Evolutionary conservation across 1,140 invertebrate genomes (phyloP), one percentile per base, ranked within the genome.

Genomic region (Ridgeia piscesae): DNA sequence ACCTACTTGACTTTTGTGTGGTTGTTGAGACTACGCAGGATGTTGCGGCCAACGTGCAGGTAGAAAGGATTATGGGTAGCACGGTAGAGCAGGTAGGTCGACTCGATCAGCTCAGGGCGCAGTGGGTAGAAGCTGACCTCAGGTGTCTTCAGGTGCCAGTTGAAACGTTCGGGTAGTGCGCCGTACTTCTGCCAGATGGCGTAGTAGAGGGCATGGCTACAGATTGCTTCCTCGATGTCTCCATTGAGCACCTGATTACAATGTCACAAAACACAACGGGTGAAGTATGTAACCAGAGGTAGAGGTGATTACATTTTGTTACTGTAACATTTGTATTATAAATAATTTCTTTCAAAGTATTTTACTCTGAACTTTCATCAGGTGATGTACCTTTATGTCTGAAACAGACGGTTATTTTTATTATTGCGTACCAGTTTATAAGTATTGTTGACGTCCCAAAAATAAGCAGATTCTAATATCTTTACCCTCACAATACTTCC

Each of bases 11-110:
- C 96, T 95, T 96, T 97, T 6, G 97, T 96, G 94, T 97, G 94
- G 58, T 96, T 95, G 93, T 97, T 97, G n/a, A 97, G 94, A 94
- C 96, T 97, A 88, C 97, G 95, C 48, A 97, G 94, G 88, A 97
- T 97, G 93, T 97, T 97, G 89, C 96, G 94, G 2, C 97, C 97
- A 92, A 97, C 97, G 94, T 97, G 97, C 90, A 97, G 96, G 95
- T 97, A 97, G 94, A 97, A 97, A 77, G 97, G 97, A 95, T 97
- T 97, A 94, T 97, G 97, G 0, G 97, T 97, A 6, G 97, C 97
- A 95, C 96, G 96, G 95, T 97, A 97, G 17, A 97, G 95, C 91
- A 97, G 96, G 95, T 98, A 97, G 8, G 97, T 97, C 0, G 97
- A 97, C 95, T 97, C 97, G 0, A 97, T 96, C 92, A 97, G 96